Conservation (phyloP, 2,113 vertebrate species). For the Nothobranchius furzeri region DNA sequence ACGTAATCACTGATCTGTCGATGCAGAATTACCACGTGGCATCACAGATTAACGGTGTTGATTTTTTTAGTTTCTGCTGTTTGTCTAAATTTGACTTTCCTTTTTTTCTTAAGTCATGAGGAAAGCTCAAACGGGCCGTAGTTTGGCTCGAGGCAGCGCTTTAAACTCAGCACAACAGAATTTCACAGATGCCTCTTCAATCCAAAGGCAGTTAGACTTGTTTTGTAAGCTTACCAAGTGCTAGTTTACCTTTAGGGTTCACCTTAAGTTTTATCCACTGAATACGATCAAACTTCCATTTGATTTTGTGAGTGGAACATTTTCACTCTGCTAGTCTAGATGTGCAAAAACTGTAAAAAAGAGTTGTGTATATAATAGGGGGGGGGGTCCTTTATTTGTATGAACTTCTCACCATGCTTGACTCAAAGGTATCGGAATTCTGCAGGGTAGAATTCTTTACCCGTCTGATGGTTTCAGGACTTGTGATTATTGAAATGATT, state of each 20-base stretch:
- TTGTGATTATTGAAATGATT: conserved; percentile 74
- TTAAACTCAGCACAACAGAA: conserved; percentile 20
- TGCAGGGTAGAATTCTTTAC: conserved; percentile 82
- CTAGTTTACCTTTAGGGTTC: conserved; percentile 38
- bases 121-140: no score
- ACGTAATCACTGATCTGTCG: conserved; percentile 44
- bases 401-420: conserved; percentile 72
- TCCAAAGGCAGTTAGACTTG: conserved; percentile 41
- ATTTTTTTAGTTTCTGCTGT: conserved; percentile 32
- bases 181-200: conserved; percentile 34
- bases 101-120: no score
- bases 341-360: conserved; percentile 78
- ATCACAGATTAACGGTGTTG: conserved; percentile 36
- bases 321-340: conserved; percentile 59
- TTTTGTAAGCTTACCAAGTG: conserved; percentile 29
- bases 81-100: not conserved
- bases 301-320: conserved; percentile 49
- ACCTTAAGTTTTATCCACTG: conserved; percentile 62
- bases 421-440: conserved; percentile 77
- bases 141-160: conserved; percentile 1
- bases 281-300: conserved; percentile 54
- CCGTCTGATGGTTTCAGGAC: conserved; percentile 71
- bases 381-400: conserved; percentile 78
- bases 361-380: conserved; percentile 80
- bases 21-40: conserved; percentile 37